phyloP scores from a whole-genome alignment of 1,140 invertebrate genomes.

The Riptortus pedestris region DNA sequence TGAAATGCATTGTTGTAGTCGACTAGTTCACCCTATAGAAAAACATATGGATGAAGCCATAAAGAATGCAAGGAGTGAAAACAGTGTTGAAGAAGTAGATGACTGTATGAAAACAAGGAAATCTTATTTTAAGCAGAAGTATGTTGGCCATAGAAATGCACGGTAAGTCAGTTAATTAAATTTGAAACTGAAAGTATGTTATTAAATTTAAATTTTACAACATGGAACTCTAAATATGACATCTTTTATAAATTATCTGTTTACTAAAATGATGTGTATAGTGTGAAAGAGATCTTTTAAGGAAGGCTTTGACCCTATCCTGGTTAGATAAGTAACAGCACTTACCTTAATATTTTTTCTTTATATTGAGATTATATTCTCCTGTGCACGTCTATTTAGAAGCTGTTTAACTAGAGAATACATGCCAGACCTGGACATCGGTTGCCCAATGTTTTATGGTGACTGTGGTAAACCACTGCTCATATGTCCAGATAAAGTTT shows the following conservation, averaged over 20 bases:
- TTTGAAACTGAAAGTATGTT: neutral
- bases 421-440: too few relatives aligned
- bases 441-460: too few relatives aligned
- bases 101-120: conserved; percentile 10
- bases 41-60: conserved; percentile 38
- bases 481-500: too few relatives aligned
- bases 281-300: too few relatives aligned
- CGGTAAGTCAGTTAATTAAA: conserved; percentile 48
- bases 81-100: conserved; percentile 15
- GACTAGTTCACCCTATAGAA: conserved; percentile 36
- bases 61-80: conserved; percentile 30
- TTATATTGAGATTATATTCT: too few relatives aligned
- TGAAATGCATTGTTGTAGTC: conserved; percentile 31
- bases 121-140: conserved; percentile 47
- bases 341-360: too few relatives aligned
- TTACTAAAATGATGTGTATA: too few relatives aligned
- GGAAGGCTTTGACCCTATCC: too few relatives aligned
- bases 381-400: too few relatives aligned
- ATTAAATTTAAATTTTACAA: neutral
- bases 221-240: neutral
- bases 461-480: too few relatives aligned
- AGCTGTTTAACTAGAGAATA: too few relatives aligned
- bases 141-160: conserved; percentile 71
- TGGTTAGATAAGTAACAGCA: too few relatives aligned
- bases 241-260: neutral